Percentiles rank a stretch among this genome's conserved stretches.
These are phyloP conservation scores for Yponomeuta sedellus DNA, from an alignment of 2,888 invertebrate species.

Conservation along the genomic window DNA sequence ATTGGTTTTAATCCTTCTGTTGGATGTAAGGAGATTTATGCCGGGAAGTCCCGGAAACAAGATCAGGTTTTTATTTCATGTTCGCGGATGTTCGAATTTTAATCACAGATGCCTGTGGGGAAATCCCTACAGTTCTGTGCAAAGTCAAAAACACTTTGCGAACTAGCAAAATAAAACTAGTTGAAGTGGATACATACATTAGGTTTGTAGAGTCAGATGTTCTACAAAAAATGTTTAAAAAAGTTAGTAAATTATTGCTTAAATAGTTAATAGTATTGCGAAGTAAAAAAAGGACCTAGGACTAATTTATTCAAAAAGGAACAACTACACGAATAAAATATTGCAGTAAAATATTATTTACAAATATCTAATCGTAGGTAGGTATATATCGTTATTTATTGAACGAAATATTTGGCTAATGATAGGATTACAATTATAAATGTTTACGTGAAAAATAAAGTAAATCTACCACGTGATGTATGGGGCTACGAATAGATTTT, in stretches of 20 bases:
- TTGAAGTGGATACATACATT: conserved; percentile 21
- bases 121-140: too few species aligned
- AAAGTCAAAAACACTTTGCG: too few species aligned
- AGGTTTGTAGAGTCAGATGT: conserved; percentile 37
- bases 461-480: conserved; percentile 38
- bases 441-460: conserved; percentile 47
- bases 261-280: conserved; percentile 65
- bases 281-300: conserved; percentile 67
- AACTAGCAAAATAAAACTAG: too few species aligned
- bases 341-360: conserved; percentile 56
- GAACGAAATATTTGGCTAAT: conserved; percentile 73
- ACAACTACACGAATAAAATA: conserved; percentile 61
- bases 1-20: conserved; percentile 16
- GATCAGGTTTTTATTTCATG: too few species aligned
- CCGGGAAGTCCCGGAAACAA: too few species aligned
- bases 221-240: conserved; percentile 26
- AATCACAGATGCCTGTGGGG: too few species aligned
- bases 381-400: conserved; percentile 30
- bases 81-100: too few species aligned
- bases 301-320: conserved; percentile 58
- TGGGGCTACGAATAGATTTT: conserved; percentile 18
- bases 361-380: conserved; percentile 55
- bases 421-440: conserved; percentile 39
- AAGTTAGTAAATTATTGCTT: conserved; percentile 68
- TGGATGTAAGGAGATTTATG: neutral